Evolutionary conservation across 1,140 invertebrate genomes (phyloP).

Genomic region (Zaprionus africanus): DNA sequence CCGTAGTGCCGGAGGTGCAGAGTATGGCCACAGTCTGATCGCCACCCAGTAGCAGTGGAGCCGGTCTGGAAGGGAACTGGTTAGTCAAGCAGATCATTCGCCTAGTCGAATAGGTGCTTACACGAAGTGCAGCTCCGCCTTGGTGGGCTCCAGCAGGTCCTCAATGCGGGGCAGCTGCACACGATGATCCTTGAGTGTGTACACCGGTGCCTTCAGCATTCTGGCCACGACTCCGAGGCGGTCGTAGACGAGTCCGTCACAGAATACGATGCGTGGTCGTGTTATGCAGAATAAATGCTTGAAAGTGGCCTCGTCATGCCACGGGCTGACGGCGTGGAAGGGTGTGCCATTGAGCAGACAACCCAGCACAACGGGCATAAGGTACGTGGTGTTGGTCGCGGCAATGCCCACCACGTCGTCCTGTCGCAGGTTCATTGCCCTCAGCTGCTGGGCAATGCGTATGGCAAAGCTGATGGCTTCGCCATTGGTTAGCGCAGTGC

Average conservation of each 20-base stretch:
- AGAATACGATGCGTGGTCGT: slow-evolving; percentile 76
- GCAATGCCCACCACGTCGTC: slow-evolving; percentile 79
- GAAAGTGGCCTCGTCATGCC: slow-evolving; percentile 73
- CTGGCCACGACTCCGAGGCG: slow-evolving; percentile 59
- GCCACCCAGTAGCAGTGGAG: slow-evolving; percentile 63
- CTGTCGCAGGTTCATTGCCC: slow-evolving; percentile 64
- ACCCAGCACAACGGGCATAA: slow-evolving; percentile 76
- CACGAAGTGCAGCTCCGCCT: slow-evolving; percentile 68
- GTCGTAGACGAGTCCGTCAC: slow-evolving; percentile 68
- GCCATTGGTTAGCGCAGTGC: slow-evolving; percentile 76
- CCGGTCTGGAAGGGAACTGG: slow-evolving; percentile 55
- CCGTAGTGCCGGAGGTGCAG: slow-evolving; percentile 90
- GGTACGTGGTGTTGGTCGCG: slow-evolving; percentile 72
- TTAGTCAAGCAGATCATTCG: not conserved
- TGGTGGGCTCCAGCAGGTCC: slow-evolving; percentile 74
- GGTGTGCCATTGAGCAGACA: slow-evolving; percentile 79
- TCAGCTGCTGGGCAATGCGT: slow-evolving; percentile 76
- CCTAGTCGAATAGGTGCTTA: slow-evolving; percentile 29
- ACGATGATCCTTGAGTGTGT: slow-evolving; percentile 73
- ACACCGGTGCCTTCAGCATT: slow-evolving; percentile 69
- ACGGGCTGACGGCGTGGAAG: slow-evolving; percentile 73
- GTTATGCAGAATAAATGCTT: slow-evolving; percentile 78
- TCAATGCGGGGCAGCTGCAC: slow-evolving; percentile 65
- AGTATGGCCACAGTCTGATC: slow-evolving; percentile 83
- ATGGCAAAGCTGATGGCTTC: slow-evolving; percentile 79